These are phyloP conservation scores for Drosophila lowei DNA, from an alignment of 1,140 invertebrate species.

Conservation along the genomic window DNA sequence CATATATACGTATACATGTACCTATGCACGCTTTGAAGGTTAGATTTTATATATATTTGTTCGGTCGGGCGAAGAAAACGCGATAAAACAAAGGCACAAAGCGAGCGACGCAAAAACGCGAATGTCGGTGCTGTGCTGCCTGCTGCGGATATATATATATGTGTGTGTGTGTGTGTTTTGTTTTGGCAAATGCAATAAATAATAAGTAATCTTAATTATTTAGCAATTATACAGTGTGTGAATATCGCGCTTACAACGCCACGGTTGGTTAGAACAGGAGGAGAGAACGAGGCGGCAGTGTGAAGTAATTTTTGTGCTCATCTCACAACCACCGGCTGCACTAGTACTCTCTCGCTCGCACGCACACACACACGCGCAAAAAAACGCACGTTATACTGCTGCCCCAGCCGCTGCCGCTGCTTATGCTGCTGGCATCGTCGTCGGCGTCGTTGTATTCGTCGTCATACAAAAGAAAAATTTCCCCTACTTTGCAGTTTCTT, in stretches of 20 bases:
- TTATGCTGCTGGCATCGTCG: slow-evolving; percentile 14
- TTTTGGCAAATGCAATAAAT: slow-evolving; percentile 56
- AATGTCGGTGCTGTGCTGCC: slow-evolving; percentile 6
- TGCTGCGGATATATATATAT: neutral
- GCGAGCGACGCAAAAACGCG: slow-evolving; percentile 18
- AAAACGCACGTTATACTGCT: slow-evolving; percentile 48
- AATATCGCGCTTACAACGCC: slow-evolving; percentile 8
- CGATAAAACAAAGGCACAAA: slow-evolving; percentile 58
- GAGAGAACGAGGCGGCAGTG: slow-evolving; percentile 13
- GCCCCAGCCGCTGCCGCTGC: slow-evolving; percentile 53
- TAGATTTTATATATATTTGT: slow-evolving; percentile 48
- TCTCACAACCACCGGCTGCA: slow-evolving; percentile 61
- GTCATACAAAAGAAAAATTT: slow-evolving; percentile 41
- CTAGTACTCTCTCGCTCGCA: slow-evolving; percentile 29
- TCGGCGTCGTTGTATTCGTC: too few relatives aligned
- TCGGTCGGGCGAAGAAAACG: slow-evolving; percentile 36
- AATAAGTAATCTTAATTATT: slow-evolving; percentile 46
- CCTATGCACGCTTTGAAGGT: slow-evolving; percentile 52
- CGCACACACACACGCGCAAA: slow-evolving; percentile 20
- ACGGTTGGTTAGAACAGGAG: slow-evolving; percentile 8
- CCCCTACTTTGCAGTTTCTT: slow-evolving; percentile 75
- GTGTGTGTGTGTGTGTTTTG: slow-evolving; percentile 23
- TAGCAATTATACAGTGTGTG: slow-evolving; percentile 27
- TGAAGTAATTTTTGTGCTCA: slow-evolving; percentile 49
- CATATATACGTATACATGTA: slow-evolving; percentile 16